Conservation (phyloP, 92 coral and sea anemone genomes). For the Actinostola sp. region DNA sequence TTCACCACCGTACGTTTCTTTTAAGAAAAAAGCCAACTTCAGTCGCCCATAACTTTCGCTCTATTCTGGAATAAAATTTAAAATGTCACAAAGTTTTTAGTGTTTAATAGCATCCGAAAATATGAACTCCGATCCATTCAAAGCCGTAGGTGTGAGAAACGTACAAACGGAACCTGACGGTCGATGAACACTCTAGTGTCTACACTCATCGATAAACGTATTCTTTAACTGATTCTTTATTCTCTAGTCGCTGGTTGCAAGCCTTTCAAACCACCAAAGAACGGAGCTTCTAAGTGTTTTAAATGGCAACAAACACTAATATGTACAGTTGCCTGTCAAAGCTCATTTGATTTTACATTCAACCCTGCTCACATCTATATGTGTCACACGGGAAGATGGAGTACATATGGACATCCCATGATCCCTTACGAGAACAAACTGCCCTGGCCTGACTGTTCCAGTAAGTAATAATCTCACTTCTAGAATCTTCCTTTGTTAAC, state of each 20-base stretch:
- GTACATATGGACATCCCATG: constrained; percentile 2
- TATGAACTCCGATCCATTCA: too few species aligned
- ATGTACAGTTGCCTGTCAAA: constrained; percentile 46
- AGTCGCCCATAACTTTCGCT: too few species aligned
- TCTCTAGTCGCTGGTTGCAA: constrained; percentile 56
- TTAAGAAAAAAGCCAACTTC: too few species aligned
- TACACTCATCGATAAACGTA: not conserved
- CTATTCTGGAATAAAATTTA: too few species aligned
- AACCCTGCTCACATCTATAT: constrained; percentile 51
- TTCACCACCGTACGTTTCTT: too few species aligned
- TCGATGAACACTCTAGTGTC: too few species aligned
- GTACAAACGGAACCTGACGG: too few species aligned
- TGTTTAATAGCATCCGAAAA: too few species aligned
- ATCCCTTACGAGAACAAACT: not conserved
- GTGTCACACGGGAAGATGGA: constrained; percentile 61
- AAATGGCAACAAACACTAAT: constrained; percentile 1
- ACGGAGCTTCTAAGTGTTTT: constrained; percentile 54
- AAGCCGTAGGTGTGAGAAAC: too few species aligned
- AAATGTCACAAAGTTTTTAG: too few species aligned
- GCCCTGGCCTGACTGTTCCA: constrained; percentile 82
- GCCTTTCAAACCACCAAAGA: constrained; percentile 62
- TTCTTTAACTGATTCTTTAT: not conserved
- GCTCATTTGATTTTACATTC: constrained; percentile 54
- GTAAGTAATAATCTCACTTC: constrained; percentile 39
- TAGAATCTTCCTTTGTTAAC: too few species aligned